Evolutionary conservation across 2,888 invertebrate genomes (phyloP), one percentile per base, ranked within the genome.

Genomic region (Opisthograptis luteolata): DNA sequence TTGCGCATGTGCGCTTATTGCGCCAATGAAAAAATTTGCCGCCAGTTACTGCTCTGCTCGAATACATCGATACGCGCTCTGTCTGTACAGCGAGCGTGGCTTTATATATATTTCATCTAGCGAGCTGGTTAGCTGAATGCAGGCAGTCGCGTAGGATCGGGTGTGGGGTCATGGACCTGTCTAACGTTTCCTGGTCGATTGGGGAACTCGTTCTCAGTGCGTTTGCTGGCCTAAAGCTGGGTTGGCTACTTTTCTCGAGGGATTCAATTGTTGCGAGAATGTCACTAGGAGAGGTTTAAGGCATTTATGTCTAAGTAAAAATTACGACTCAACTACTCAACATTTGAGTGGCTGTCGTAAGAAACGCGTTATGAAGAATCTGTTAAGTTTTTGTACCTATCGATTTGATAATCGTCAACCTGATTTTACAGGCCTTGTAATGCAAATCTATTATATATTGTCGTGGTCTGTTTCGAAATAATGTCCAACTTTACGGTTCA

Each of bases 1-100:
- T 60, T 77, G 81, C 79, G 77, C 80, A 80, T 79, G 77, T 77
- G 68, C 70, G 73, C 68, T 87, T 77, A 87, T 90, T 89, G 87
- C 72, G 82, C 81, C 85, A 90, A 90, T 90, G 84, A 85, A 87
- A 89, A 87, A 88, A 89, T 69, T 83, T 84, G 80, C 81, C 72
- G 69, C 64, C 70, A 58, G 66, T 69, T 68, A 65, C 64, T 68
- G 64, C 62, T 58, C 66, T 63, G 63, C 62, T 58, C 68, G 66
- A 64, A 56, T 60, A 60, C 61, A 48, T 37, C 34, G 36, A 42
- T 39, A 52, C 55, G 49, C 36, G 55, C 51, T 55, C 13, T n/a
- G 10, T 19, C 31, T 27, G 9, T 25, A 25, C 17, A 8, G 12
- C 20, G n/a, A 22, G 14, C 3, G 9, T 35, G 34, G 32, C 42